Evolutionary conservation across 2,797 vertebrate genomes (phyloP), one percentile per base, ranked within the genome.

Genomic region (Xiphophorus birchmanni): DNA sequence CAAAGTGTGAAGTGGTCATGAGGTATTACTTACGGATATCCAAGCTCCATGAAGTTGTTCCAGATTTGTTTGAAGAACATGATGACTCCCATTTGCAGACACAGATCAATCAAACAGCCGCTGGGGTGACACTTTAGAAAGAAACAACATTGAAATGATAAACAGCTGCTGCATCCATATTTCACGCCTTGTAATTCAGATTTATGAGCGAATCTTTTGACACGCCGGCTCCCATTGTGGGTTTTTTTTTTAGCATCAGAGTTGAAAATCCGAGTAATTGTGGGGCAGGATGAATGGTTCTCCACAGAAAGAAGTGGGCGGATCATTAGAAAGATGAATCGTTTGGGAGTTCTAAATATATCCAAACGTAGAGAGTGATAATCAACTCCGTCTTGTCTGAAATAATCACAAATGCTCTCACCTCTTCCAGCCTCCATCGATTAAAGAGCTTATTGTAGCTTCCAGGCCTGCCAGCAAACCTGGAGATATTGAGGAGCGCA

Each of bases 51-150:
- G 91, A 99, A 99, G 93, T 99, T 99, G 92, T 99, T 99, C 99
- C 99, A 99, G 95, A 99, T 99, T 92, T 99, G 98, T 92, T 99
- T 99, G 91, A 99, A 96, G 93, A 99, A 97, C 99, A 99, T 99
- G 90, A 99, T 99, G 77, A 99, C 98, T 78, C 99, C 97, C 99
- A 99, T 99, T 94, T 99, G 99, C 88, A 99, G 95, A 86, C 99
- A 99, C 42, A 99, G 96, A 94, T 99, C 99, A 94, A 99, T 99
- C 94, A 99, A 94, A 89, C 99, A 99, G 89, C 99, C 99, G 56
- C 99, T 99, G 0, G 99, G 98, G 83, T 99, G 98, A 91, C 99
- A 99, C 98, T 71, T 99, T 88, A 84, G 91, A 89, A 18, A 92
- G 86, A 76, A 42, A 48, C n/a, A 58, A 77, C 3, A 82, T 65